phyloP scores from a whole-genome alignment of 2,888 invertebrate genomes.

The Bellardia pandia region DNA sequence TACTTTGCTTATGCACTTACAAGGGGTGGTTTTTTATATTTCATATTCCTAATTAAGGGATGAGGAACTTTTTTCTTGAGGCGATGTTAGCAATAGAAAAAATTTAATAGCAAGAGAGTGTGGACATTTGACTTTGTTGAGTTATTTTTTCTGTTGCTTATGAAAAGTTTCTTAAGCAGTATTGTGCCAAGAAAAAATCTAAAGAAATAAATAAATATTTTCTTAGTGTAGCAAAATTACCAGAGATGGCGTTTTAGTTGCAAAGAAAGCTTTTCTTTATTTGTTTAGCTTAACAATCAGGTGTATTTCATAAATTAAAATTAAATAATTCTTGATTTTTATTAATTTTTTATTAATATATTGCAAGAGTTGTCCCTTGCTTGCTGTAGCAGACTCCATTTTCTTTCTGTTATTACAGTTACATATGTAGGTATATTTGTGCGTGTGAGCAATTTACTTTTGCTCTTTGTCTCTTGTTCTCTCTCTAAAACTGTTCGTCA shows the following conservation, averaged over 20 bases:
- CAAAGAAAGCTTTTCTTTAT: constrained; percentile 63
- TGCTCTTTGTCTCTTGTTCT: constrained; percentile 69
- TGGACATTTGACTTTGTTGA: constrained; percentile 50
- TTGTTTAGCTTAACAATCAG: not conserved
- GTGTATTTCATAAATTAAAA: not conserved
- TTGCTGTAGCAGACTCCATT: constrained; percentile 57
- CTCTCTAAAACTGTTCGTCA: constrained; percentile 74
- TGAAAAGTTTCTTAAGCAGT: constrained; percentile 66
- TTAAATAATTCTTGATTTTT: not conserved
- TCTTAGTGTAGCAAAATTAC: constrained; percentile 26
- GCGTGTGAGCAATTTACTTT: constrained; percentile 24
- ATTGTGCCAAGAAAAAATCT: constrained; percentile 21
- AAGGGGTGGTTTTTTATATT: constrained; percentile 60
- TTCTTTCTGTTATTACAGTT: constrained; percentile 50
- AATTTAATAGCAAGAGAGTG: not conserved
- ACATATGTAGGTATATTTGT: not conserved
- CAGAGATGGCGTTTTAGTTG: constrained; percentile 72
- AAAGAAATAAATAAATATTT: constrained; percentile 1
- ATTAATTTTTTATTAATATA: not conserved
- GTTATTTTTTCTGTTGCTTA: constrained; percentile 51
- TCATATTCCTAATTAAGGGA: constrained; percentile 47
- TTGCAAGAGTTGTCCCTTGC: constrained; percentile 9
- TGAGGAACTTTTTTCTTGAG: constrained; percentile 74
- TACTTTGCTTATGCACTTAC: constrained; percentile 15
- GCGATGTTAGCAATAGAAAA: constrained; percentile 10